Conservation (phyloP, 2,797 vertebrate genomes). For the Apodemus agrarius region DNA sequence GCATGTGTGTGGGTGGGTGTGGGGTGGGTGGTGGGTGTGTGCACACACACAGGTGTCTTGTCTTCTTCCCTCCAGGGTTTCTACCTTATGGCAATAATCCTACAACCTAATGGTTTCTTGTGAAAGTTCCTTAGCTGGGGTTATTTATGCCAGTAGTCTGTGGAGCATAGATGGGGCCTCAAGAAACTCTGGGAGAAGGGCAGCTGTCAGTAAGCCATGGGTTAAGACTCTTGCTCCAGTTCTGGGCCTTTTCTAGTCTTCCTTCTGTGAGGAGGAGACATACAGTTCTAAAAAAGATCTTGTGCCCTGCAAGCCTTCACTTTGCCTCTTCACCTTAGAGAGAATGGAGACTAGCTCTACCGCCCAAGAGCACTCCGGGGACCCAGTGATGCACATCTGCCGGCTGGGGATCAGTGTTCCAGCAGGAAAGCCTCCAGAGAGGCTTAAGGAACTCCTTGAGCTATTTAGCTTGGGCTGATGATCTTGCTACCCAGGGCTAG, state of each 20-base stretch:
- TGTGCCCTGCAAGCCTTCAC: not conserved
- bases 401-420: not conserved
- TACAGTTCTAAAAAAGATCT: conserved; percentile 3
- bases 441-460: conserved; percentile 37
- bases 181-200: not conserved
- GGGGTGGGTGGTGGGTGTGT: not conserved
- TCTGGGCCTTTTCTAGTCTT: not conserved
- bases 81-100: conserved; percentile 81
- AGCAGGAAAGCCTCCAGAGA: not conserved
- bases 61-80: conserved; percentile 68
- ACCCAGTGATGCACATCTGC: not conserved
- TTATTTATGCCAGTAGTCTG: conserved; percentile 52
- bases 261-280: conserved; percentile 1
- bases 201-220: not conserved
- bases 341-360: not conserved
- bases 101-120: conserved; percentile 54
- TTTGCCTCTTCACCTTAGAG: conserved; percentile 4
- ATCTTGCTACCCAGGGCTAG: not conserved
- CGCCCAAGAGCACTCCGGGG: not conserved
- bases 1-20: not conserved
- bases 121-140: conserved; percentile 65
- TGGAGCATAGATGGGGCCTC: not conserved
- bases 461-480: conserved; percentile 31
- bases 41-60: not conserved
- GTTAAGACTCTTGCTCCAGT: not conserved